Conservation (phyloP, 2,797 vertebrate species). For the Psittacula echo region DNA sequence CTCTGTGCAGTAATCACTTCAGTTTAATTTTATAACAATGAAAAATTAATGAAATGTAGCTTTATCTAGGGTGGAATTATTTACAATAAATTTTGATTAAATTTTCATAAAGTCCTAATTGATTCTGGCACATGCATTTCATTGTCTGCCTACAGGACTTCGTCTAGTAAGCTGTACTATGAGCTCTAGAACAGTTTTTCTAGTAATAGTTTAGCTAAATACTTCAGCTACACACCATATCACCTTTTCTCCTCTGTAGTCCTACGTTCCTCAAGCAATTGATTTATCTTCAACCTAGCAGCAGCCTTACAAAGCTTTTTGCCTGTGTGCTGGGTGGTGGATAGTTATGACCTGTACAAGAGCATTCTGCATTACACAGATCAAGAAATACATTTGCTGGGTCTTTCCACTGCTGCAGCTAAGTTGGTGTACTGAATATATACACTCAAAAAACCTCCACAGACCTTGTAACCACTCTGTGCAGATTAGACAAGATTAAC, state of each 20-base stretch:
- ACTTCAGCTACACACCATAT: not conserved
- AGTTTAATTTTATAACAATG: not conserved
- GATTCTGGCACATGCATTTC: conserved; percentile 5
- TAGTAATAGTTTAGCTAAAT: not conserved
- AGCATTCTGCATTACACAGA: not conserved
- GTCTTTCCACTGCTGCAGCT: not conserved
- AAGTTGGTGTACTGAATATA: not conserved
- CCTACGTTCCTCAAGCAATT: not conserved
- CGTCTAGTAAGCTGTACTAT: not conserved
- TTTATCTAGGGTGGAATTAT: conserved; percentile 22
- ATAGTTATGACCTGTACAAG: not conserved
- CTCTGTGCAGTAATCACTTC: not conserved
- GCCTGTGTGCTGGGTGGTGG: not conserved
- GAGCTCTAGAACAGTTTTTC: not conserved
- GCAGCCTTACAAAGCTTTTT: not conserved
- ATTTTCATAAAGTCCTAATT: conserved; percentile 5
- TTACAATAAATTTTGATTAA: conserved; percentile 40
- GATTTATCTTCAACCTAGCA: not conserved
- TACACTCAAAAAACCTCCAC: not conserved
- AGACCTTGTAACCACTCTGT: conserved; percentile 12
- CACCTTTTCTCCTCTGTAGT: not conserved
- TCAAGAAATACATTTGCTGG: not conserved
- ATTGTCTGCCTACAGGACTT: not conserved
- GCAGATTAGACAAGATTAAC: conserved; percentile 49
- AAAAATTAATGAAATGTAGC: conserved; percentile 21